phyloP scores from a whole-genome alignment of 1,140 invertebrate species.

The Drosophila kurseongensis region DNA sequence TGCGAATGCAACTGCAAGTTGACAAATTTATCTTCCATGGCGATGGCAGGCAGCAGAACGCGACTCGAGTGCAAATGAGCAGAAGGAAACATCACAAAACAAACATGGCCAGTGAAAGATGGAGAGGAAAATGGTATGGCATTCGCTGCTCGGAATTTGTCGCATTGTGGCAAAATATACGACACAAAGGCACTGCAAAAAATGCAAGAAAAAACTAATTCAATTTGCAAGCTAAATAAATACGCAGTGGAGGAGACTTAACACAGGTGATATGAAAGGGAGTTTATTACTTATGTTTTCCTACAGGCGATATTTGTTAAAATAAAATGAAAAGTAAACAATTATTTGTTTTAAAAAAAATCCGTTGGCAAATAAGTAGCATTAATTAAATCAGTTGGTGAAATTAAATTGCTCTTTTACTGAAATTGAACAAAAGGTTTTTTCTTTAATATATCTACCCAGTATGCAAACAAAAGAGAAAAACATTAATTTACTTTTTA shows the following conservation, averaged over 20 bases:
- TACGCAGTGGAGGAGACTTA: no score
- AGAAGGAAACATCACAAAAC: constrained; percentile 40
- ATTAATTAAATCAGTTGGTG: no score
- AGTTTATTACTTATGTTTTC: no score
- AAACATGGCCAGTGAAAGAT: constrained; percentile 32
- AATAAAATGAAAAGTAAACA: background rate
- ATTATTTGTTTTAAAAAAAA: no score
- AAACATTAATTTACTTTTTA: no score
- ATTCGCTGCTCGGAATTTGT: constrained; percentile 31
- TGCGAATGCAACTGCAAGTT: constrained; percentile 70
- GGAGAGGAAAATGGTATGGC: constrained; percentile 1
- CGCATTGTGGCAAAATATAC: constrained; percentile 42
- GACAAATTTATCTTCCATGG: constrained; percentile 77
- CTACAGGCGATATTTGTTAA: background rate
- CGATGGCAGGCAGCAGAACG: constrained; percentile 43
- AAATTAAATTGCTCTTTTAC: no score
- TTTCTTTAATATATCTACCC: no score
- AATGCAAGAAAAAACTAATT: background rate
- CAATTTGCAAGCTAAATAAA: background rate
- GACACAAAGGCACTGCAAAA: constrained; percentile 18
- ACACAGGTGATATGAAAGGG: no score
- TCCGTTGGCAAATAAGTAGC: background rate
- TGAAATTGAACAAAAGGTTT: no score
- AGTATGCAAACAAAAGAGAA: no score
- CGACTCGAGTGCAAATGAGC: constrained; percentile 62